These are phyloP conservation scores for Cliona cf. orientalis DNA, from an alignment of 37 sponge, comb jelly and placozoan species.

Conservation along the genomic window DNA sequence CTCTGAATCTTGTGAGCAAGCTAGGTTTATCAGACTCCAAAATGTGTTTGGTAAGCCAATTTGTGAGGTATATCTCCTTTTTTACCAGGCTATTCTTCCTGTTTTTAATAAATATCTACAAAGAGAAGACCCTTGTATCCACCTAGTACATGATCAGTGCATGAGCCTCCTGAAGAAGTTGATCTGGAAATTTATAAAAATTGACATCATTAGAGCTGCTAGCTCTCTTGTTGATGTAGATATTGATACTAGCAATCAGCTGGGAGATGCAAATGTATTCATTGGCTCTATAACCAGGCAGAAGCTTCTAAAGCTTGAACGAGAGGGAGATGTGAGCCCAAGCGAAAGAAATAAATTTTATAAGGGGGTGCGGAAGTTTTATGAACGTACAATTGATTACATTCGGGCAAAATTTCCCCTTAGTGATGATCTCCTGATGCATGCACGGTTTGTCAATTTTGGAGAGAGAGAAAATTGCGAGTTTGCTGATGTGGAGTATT, in stretches of 20 bases:
- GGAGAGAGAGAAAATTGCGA: slow-evolving; percentile 1
- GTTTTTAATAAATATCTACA: too few species aligned
- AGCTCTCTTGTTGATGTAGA: background rate
- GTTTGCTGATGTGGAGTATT: slow-evolving; percentile 44
- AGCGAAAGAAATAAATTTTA: slow-evolving; percentile 40
- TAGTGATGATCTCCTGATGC: slow-evolving; percentile 43
- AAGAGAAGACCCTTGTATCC: too few species aligned
- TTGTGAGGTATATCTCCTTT: too few species aligned
- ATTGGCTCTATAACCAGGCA: slow-evolving; percentile 35
- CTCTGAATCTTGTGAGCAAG: too few species aligned
- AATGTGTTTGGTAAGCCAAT: too few species aligned
- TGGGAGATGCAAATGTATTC: background rate
- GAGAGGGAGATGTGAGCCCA: slow-evolving; percentile 18
- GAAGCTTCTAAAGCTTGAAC: background rate
- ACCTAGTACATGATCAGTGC: background rate
- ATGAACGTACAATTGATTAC: slow-evolving; percentile 21
- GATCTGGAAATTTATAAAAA: slow-evolving; percentile 19
- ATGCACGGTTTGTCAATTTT: slow-evolving; percentile 62
- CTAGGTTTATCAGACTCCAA: too few species aligned
- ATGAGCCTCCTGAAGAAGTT: slow-evolving; percentile 30
- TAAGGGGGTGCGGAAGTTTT: slow-evolving; percentile 43
- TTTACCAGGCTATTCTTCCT: too few species aligned
- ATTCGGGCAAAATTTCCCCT: slow-evolving; percentile 33
- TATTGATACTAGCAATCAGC: background rate
- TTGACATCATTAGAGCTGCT: slow-evolving; percentile 5